Base-by-base conservation (phyloP, 2,888 invertebrate genomes). In the Rotaria socialis region DNA sequence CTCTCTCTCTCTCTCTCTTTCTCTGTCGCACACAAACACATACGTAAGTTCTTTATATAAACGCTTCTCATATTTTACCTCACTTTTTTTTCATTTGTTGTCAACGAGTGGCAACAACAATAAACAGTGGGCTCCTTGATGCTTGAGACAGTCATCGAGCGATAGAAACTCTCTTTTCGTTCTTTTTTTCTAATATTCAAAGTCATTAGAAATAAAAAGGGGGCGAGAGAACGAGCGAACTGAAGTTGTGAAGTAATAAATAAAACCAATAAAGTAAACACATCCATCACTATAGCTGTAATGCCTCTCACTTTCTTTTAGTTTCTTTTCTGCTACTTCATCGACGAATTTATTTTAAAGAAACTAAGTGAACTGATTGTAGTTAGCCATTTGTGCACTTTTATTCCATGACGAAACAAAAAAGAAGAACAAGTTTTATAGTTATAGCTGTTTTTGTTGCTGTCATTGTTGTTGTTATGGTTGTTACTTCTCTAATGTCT, bases 401-500 rank as follows among this genome's bases (percentile, higher is more conserved):
- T 27, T 60, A 27, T 60, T n/a, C 27, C 14, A 60, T 4, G 7
- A 27, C 27, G 60, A 14, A 60, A 60, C 11, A 27, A 60, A 5
- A 60, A n/a, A n/a, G 27, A 60, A 27, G 16, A 27, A 14, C 11
- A 60, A 60, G 27, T 60, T 50, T 50, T 50, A 14, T 50, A 8
- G 50, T 50, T 14, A 14, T 11, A 11, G 50, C 14, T 14, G 14
- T 50, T 14, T 8, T 50, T 50, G 50, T 50, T 67, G 16, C 35
- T 27, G 67, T 67, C 35, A 35, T 41, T 41, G 27, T 41, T 67
- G 67, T 67, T 67, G 67, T 67, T 67, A 67, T 67, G 67, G 67
- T 67, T 35, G 67, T 67, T 19, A 19, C 1, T 67, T 67, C 16
- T 35, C 35, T 3, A 35, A 41, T 7, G 6, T 16, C 16, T 16